phyloP scores from a whole-genome alignment of 37 sponge, comb jelly and placozoan species.

The Oscarella lobularis region DNA sequence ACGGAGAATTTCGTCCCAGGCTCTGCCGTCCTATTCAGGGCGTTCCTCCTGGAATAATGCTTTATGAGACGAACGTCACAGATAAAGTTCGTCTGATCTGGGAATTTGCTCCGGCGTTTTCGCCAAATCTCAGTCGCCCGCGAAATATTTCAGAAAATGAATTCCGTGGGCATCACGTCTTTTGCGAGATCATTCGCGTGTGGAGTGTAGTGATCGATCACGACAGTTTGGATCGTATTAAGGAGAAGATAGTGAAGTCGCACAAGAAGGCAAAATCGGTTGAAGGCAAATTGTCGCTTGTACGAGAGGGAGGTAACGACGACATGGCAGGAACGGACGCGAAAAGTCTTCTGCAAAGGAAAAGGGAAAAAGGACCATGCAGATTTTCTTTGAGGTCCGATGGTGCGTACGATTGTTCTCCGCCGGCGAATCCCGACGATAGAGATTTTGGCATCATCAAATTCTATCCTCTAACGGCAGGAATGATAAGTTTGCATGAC shows the following conservation, averaged over 20 bases:
- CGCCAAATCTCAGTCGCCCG: conserved; percentile 10
- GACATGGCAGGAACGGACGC: neutral
- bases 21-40: conserved; percentile 17
- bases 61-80: conserved; percentile 49
- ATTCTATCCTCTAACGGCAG: conserved; percentile 31
- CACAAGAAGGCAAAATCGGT: conserved; percentile 8
- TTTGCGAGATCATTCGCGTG: conserved; percentile 50
- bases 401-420: conserved; percentile 5
- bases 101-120: conserved; percentile 56
- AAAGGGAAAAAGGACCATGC: neutral
- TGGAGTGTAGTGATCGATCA: conserved; percentile 56
- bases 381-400: neutral
- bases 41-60: conserved; percentile 1
- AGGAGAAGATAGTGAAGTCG: neutral
- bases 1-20: conserved; percentile 16
- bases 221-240: neutral
- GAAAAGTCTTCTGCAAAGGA: neutral
- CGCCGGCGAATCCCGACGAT: conserved; percentile 37
- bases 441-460: conserved; percentile 38
- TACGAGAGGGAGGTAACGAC: neutral
- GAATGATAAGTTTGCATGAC: conserved; percentile 8
- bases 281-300: conserved; percentile 14
- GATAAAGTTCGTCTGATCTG: conserved; percentile 37
- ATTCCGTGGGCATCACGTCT: conserved; percentile 10
- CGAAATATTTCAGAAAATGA: neutral